A percentile compares a stretch with the other conserved stretches of the same genome.
phyloP scores from a whole-genome alignment of 2,888 invertebrate species.

The Cheilosia soror region DNA sequence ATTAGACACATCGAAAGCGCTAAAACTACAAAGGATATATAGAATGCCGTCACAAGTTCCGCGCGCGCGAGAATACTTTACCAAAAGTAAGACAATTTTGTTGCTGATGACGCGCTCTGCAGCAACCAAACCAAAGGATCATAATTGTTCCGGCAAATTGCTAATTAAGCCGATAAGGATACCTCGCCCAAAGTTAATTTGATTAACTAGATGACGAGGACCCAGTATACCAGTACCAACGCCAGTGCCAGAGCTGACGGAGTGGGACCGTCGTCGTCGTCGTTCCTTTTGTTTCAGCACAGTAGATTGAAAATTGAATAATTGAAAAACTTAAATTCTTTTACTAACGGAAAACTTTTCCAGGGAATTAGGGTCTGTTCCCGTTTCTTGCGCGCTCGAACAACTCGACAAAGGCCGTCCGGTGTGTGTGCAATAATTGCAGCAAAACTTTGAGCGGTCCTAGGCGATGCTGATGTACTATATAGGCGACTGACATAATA shows the following conservation, averaged over 20 bases:
- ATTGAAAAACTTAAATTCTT: slow-evolving; percentile 74
- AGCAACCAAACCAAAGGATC: slow-evolving; percentile 47
- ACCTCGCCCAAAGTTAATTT: slow-evolving; percentile 73
- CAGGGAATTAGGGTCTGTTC: slow-evolving; percentile 61
- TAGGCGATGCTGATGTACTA: background rate
- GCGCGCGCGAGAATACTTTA: slow-evolving; percentile 6
- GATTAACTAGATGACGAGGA: slow-evolving; percentile 63
- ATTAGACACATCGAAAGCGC: slow-evolving; percentile 34
- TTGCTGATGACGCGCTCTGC: background rate
- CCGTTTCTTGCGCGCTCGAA: slow-evolving; percentile 44
- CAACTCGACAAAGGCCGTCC: slow-evolving; percentile 59
- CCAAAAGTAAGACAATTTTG: slow-evolving; percentile 55
- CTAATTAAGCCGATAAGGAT: slow-evolving; percentile 75
- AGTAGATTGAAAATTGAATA: slow-evolving; percentile 72
- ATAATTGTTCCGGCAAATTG: slow-evolving; percentile 73
- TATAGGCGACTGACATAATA: slow-evolving; percentile 1
- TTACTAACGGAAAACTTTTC: slow-evolving; percentile 61
- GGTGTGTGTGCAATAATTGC: slow-evolving; percentile 49
- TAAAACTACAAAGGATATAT: slow-evolving; percentile 50
- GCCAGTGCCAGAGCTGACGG: slow-evolving; percentile 24
- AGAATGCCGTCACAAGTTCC: slow-evolving; percentile 21
- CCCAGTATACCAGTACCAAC: background rate
- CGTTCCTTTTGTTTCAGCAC: slow-evolving; percentile 52
- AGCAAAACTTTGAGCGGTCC: slow-evolving; percentile 52
- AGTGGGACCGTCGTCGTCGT: background rate